Base-by-base conservation (phyloP, 2,888 invertebrate species). In the Rhagonycha lutea region DNA sequence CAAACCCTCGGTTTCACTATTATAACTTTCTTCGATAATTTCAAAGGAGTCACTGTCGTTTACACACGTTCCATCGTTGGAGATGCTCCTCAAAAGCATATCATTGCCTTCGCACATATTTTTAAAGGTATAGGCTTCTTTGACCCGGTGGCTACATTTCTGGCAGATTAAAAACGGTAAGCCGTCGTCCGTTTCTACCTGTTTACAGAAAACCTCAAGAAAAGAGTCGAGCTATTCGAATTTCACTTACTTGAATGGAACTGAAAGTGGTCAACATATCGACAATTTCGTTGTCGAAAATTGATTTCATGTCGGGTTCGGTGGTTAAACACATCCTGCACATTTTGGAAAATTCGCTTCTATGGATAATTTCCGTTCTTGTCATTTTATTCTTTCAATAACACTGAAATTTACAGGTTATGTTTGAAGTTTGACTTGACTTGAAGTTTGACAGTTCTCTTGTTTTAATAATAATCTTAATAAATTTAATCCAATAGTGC, bases 171-270 rank as follows among this genome's bases (percentile, higher is more conserved):
- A 78, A 68, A 81, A 79, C 14, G 85, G 85, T n/a, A 85, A 76
- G 14, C 81, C 83, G 76, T 85, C 85, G 18, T 80, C 81, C 14
- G 61, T 28, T 63, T 83, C 82, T n/a, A 88, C 84, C 84, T 86
- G 47, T 7, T 73, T 79, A 79, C 76, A 65, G n/a, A 47, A 28
- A 75, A 26, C 9, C 0, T 8, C 14, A 4, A n/a, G 1, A 23
- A 12, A 12, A 18, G 11, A 61, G 2, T 4, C 4, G 0, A 32
- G 7, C 14, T 3, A 0, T 11, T 63, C 65, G 32, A 28, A n/a
- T 67, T n/a, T 32, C 12, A 69, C 28, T 61, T 77, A 81, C 80
- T 72, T 81, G 78, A 10, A 80, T 24, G 0, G 78, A 62, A 62
- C 78, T 74, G 71, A 79, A 79, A 29, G 75, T 70, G 62, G 71